phyloP scores from a whole-genome alignment of 1,140 invertebrate species.

The Panonychus citri region DNA sequence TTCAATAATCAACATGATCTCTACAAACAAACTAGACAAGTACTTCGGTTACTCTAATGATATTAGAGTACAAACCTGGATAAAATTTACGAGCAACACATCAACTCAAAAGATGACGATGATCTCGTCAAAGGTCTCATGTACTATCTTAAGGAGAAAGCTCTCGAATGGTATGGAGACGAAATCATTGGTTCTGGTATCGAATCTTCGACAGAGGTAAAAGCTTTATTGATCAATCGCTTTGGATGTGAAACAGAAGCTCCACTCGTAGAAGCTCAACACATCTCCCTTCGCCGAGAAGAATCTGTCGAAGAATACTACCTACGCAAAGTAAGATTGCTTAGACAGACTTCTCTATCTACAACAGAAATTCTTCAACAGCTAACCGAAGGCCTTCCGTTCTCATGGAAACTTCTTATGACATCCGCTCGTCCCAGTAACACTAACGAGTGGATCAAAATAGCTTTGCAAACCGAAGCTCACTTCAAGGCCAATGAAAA shows the following conservation, averaged over 20 bases:
- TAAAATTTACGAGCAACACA: not conserved
- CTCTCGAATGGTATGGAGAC: not conserved
- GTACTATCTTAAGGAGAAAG: not conserved
- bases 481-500: not conserved
- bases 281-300: not conserved
- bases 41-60: not conserved
- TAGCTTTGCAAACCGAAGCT: not conserved
- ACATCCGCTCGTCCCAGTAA: not conserved
- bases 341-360: not conserved
- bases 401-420: not conserved
- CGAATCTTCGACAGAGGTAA: not conserved
- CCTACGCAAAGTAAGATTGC: not conserved
- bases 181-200: not conserved
- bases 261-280: not conserved
- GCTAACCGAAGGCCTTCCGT: not conserved
- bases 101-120: not conserved
- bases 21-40: not conserved
- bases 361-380: not conserved
- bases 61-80: not conserved
- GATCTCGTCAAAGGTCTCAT: not conserved
- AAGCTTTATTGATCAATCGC: not conserved
- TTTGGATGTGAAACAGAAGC: not conserved
- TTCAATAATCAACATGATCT: too few relatives aligned
- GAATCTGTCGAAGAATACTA: not conserved
- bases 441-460: not conserved